Evolutionary conservation across 2,113 vertebrate species (phyloP).

Genomic region (Trinectes maculatus): DNA sequence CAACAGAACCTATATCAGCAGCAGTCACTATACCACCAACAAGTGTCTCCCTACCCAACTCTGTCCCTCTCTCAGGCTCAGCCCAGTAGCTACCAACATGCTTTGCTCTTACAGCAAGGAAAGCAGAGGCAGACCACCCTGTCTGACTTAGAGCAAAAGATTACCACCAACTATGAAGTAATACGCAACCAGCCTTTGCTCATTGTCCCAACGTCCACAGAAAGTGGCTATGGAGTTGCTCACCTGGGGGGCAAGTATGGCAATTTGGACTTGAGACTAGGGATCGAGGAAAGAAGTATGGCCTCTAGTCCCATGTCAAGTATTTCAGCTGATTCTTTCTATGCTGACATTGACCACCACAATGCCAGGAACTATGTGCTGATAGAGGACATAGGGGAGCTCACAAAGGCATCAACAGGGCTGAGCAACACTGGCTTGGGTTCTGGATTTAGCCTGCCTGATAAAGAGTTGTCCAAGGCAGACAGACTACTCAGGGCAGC

Average conservation of each 20-base stretch:
- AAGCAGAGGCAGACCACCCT: slow-evolving; percentile 89
- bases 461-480: slow-evolving; percentile 94
- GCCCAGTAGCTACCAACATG: slow-evolving; percentile 88
- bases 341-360: slow-evolving; percentile 96
- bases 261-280: slow-evolving; percentile 92
- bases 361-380: slow-evolving; percentile 92
- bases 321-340: slow-evolving; percentile 97
- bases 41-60: slow-evolving; percentile 91
- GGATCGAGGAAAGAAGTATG: slow-evolving; percentile 94
- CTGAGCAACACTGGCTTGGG: slow-evolving; percentile 84
- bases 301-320: slow-evolving; percentile 97
- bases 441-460: slow-evolving; percentile 91
- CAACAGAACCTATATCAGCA: slow-evolving; percentile 93
- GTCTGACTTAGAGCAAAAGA: slow-evolving; percentile 92
- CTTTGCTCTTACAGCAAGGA: slow-evolving; percentile 91
- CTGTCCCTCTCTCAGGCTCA: slow-evolving; percentile 87
- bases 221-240: slow-evolving; percentile 88
- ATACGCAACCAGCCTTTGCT: slow-evolving; percentile 94
- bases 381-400: slow-evolving; percentile 96
- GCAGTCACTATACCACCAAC: slow-evolving; percentile 92
- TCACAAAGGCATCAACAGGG: slow-evolving; percentile 89
- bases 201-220: slow-evolving; percentile 92
- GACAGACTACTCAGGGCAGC: slow-evolving; percentile 91
- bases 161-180: slow-evolving; percentile 94
- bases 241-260: slow-evolving; percentile 92